Evolutionary conservation across 2,797 vertebrate genomes (phyloP), one percentile per base, ranked within the genome.

Genomic region (Australoheros facetus): DNA sequence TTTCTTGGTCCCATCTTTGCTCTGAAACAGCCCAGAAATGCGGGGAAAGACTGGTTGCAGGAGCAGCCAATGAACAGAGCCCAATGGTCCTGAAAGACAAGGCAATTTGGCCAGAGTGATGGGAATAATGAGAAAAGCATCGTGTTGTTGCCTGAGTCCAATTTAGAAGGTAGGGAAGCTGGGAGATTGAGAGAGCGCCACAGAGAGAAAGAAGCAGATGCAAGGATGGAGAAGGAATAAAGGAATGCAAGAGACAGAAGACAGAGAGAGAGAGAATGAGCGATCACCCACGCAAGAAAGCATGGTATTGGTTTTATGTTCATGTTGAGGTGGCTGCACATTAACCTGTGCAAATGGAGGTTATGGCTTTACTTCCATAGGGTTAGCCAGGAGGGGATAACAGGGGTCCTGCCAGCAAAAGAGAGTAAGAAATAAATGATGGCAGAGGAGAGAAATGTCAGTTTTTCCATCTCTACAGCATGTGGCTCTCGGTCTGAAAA

Each of bases 271-370:
- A 56, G 80, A 66, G 84, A 82, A 79, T 72, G 88, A 91, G 88
- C 17, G 71, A 92, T 93, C 89, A 89, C 80, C 85, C 82, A 80
- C 75, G 74, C 90, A 85, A 88, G 70, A 89, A 80, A 75, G 85
- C 86, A 81, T 79, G 66, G 75, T 87, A 88, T 90, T 89, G 81
- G 87, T 84, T 91, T 91, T 85, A 90, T 90, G 89, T 88, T 90
- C 77, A 82, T 89, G 92, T 93, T 26, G 86, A 91, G 92, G 90
- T 94, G 92, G 93, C 87, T 93, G 87, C 91, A 92, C 94, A 95
- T 96, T 95, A 96, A 95, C 94, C 93, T 93, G 91, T 89, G 89
- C 89, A 95, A 96, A 96, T 95, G 89, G 93, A 92, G 93, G 92
- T 95, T 91, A 87, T 83, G 79, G 83, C 92, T 92, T 90, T 88